Percentiles rank a stretch among this genome's conserved stretches.
Conservation (phyloP, 2,888 invertebrate genomes). For the Protodeltote pygarga region DNA sequence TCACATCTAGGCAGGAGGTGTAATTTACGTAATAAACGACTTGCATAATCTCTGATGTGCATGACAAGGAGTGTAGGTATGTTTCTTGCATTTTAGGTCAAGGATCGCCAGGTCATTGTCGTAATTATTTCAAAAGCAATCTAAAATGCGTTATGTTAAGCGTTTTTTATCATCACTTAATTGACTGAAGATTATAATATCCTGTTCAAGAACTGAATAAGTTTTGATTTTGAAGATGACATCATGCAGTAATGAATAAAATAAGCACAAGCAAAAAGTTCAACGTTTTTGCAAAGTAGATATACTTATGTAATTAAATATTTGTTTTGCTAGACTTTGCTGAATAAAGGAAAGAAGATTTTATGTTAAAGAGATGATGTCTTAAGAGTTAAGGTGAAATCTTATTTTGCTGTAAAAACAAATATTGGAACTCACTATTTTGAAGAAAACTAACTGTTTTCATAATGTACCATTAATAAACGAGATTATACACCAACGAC, state of each 20-base stretch:
- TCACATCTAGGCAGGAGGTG: slow-evolving; percentile 18
- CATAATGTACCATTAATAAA: too few relatives aligned
- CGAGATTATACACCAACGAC: too few relatives aligned
- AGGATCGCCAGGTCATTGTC: slow-evolving; percentile 34
- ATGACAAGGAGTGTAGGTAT: slow-evolving; percentile 12
- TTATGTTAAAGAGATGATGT: too few relatives aligned
- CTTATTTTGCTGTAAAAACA: too few relatives aligned
- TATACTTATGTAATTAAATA: slow-evolving; percentile 9
- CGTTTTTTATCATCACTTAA: slow-evolving; percentile 22
- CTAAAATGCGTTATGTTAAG: slow-evolving; percentile 17
- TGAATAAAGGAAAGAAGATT: too few relatives aligned
- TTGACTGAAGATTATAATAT: slow-evolving; percentile 9
- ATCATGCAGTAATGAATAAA: slow-evolving; percentile 31
- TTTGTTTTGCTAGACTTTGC: too few relatives aligned
- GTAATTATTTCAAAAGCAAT: slow-evolving; percentile 22
- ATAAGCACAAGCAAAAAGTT: slow-evolving; percentile 37
- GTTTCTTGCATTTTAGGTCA: slow-evolving; percentile 34
- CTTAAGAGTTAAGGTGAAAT: too few relatives aligned
- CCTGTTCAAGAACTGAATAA: slow-evolving; percentile 11
- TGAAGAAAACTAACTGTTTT: too few relatives aligned
- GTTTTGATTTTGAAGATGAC: slow-evolving; percentile 34
- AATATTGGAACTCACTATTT: too few relatives aligned
- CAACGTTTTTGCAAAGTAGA: slow-evolving; percentile 30
- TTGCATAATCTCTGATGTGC: slow-evolving; percentile 27
- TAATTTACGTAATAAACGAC: slow-evolving; percentile 22